Base-by-base conservation (phyloP, 2,888 invertebrate genomes). In the Lasiommata megera region DNA sequence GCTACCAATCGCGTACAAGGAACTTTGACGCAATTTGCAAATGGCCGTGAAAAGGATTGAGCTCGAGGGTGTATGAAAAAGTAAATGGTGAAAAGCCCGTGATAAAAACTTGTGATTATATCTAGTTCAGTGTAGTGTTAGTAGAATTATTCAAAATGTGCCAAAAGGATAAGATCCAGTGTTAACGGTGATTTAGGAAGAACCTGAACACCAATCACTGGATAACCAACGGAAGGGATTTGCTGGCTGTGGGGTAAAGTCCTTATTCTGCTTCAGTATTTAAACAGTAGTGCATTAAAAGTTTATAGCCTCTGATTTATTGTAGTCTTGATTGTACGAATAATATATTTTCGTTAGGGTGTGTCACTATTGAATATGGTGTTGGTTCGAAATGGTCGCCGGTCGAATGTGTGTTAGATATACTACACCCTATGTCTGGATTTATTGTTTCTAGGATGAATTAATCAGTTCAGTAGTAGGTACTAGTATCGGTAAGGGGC, bases 21-120 rank as follows among this genome's bases (percentile, higher is more conserved):
- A 80, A 83, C 80, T 91, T 91, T 90, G 90, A 89, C 89, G 90
- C 90, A 91, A 91, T 91, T 91, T 91, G 91, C 91, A 91, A 91
- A 91, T 91, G 91, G 91, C 90, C 89, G 91, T 88, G 86, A 86
- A 86, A 84, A 88, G 88, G 86, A 87, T 84, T 69, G 85, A 82
- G 80, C 84, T 85, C 82, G 79, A 88, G 80, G 84, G 84, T 88
- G 82, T 87, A 82, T 83, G 85, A 84, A 82, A 79, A 83, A 82
- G 79, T 84, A 84, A 71, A 88, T 87, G 86, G 82, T 89, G 83
- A 79, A 80, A 79, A 82, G 78, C 80, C 77, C 76, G 85, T 88
- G 84, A 71, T 82, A 79, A 82, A 84, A 85, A 80, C 79, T 80
- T 71, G 88, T 87, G 82, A 77, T 71, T 81, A 76, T 3, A 76